Percentiles rank a stretch among this genome's conserved stretches.
These are phyloP conservation scores for Agrypnia vestita DNA, from an alignment of 1,140 invertebrate species.

Conservation along the genomic window DNA sequence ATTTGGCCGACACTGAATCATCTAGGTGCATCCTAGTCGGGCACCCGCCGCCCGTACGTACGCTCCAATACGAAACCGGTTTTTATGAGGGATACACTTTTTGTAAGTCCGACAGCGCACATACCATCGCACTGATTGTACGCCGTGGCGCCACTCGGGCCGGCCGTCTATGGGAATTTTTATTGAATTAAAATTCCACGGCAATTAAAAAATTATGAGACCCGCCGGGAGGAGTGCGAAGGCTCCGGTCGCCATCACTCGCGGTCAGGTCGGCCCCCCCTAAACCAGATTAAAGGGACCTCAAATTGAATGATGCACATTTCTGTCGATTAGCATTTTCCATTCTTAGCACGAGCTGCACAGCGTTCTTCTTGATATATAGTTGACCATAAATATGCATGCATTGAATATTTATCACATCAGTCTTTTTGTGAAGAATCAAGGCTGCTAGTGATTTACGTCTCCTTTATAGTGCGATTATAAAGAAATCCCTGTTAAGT, in stretches of 20 bases:
- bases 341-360: no score
- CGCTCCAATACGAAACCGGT: background rate
- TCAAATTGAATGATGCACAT: no score
- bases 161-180: constrained; percentile 41
- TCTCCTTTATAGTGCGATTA: no score
- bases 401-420: no score
- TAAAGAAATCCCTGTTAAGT: no score
- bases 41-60: background rate
- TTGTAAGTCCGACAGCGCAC: background rate
- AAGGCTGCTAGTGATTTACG: no score
- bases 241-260: background rate
- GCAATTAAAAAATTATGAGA: constrained; percentile 50
- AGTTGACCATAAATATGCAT: no score
- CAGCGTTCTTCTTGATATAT: no score
- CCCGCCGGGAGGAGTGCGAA: constrained; percentile 7
- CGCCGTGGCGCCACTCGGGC: constrained; percentile 70
- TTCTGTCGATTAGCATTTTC: no score
- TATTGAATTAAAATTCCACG: constrained; percentile 48
- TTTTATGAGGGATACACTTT: background rate
- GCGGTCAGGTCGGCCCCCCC: background rate
- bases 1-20: background rate
- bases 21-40: constrained; percentile 11
- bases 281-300: background rate
- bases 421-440: no score
- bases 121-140: constrained; percentile 85